Conservation (phyloP, 2,888 invertebrate genomes). For the Aporophyla lueneburgensis region DNA sequence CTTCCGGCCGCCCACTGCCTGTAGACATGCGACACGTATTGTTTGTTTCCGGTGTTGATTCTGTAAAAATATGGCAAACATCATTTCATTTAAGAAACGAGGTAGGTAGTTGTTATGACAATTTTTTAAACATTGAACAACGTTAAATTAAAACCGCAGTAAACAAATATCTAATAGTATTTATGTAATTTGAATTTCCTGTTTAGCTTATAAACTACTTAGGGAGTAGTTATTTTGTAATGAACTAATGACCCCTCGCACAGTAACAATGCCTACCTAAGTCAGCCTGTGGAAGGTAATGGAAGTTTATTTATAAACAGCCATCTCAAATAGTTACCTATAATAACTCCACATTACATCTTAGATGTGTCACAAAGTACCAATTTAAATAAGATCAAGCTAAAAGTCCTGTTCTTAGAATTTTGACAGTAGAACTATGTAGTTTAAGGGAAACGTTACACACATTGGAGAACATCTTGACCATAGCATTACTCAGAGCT, state of each 20-base stretch:
- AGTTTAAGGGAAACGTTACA: not conserved
- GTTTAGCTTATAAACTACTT: not conserved
- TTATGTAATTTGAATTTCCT: not conserved
- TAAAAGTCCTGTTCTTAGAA: not conserved
- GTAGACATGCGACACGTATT: constrained; percentile 75
- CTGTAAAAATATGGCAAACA: constrained; percentile 56
- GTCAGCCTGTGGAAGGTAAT: not conserved
- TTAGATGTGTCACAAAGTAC: constrained; percentile 1
- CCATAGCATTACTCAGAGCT: not conserved
- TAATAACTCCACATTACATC: constrained; percentile 1
- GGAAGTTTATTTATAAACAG: constrained; percentile 19
- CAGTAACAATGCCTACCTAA: not conserved
- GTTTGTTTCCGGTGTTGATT: constrained; percentile 67
- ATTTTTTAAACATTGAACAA: not conserved
- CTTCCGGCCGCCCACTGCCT: constrained; percentile 74
- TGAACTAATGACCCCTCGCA: not conserved
- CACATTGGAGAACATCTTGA: not conserved
- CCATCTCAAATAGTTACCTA: constrained; percentile 10
- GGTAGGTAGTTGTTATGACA: not conserved
- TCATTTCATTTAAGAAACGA: not conserved
- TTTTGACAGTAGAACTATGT: not conserved
- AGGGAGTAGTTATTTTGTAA: not conserved
- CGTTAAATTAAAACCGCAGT: not conserved
- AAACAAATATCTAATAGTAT: not conserved
- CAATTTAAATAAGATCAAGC: not conserved